Evolutionary conservation across 2,113 vertebrate genomes (phyloP).

Genomic region (Xiphorhynchus elegans): DNA sequence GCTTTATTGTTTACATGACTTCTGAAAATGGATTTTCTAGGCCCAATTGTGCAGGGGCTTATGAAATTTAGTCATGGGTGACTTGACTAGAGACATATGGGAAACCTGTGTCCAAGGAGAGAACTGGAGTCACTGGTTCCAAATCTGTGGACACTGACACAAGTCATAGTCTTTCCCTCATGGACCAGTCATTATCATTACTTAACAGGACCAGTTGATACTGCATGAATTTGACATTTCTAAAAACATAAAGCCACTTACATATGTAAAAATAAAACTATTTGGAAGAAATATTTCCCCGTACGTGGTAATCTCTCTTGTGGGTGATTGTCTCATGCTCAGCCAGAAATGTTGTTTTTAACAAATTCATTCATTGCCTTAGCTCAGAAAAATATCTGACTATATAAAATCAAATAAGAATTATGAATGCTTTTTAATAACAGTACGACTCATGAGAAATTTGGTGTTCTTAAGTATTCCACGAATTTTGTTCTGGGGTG

Average conservation of each 20-base stretch:
- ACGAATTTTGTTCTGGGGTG: background rate
- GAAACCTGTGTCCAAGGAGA: background rate
- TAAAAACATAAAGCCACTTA: background rate
- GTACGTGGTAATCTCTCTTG: background rate
- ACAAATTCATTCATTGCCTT: background rate
- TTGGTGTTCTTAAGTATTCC: background rate
- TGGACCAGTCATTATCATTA: rapidly evolving
- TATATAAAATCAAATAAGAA: background rate
- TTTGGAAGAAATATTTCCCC: background rate
- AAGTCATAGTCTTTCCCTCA: background rate
- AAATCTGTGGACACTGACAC: background rate
- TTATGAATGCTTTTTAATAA: background rate
- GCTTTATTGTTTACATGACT: background rate
- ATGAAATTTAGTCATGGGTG: background rate
- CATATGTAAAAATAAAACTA: background rate
- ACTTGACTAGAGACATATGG: background rate
- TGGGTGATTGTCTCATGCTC: background rate
- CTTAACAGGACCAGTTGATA: background rate
- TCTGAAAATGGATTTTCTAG: background rate
- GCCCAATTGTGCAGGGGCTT: background rate
- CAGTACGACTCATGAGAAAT: background rate
- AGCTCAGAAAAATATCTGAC: background rate
- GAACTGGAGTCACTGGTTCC: background rate
- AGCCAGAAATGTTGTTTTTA: background rate
- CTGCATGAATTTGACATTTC: background rate